These are phyloP conservation scores for Lampropteryx suffumata DNA, from an alignment of 2,888 invertebrate species.

Conservation along the genomic window DNA sequence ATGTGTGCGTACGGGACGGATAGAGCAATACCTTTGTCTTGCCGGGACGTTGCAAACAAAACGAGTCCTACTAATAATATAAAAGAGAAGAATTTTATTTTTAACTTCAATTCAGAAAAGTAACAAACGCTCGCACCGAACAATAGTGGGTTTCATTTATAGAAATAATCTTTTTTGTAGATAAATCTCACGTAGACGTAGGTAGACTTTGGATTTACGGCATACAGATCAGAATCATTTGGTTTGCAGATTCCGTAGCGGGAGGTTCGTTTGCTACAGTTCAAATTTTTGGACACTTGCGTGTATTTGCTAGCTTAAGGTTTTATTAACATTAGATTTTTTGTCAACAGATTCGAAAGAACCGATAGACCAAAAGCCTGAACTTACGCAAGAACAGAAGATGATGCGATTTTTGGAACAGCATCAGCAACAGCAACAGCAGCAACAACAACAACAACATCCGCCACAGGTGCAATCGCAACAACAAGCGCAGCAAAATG, in stretches of 20 bases:
- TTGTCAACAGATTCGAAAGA: constrained; percentile 79
- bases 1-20: constrained; percentile 78
- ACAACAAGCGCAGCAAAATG: constrained; percentile 62
- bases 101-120: constrained; percentile 81
- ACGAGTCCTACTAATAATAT: constrained; percentile 79
- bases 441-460: constrained; percentile 46
- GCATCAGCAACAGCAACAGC: constrained; percentile 61
- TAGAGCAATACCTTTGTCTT: constrained; percentile 81
- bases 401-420: constrained; percentile 76
- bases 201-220: constrained; percentile 66
- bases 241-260: constrained; percentile 56
- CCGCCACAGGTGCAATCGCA: constrained; percentile 48
- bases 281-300: constrained; percentile 22
- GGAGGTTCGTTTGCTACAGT: constrained; percentile 61
- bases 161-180: constrained; percentile 82
- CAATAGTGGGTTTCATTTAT: constrained; percentile 79
- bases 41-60: constrained; percentile 80
- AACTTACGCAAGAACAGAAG: constrained; percentile 81
- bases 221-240: constrained; percentile 68
- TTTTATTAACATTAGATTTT: constrained; percentile 29
- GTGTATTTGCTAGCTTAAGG: constrained; percentile 7
- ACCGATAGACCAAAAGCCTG: constrained; percentile 82
- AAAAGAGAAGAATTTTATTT: constrained; percentile 82
- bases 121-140: constrained; percentile 77
- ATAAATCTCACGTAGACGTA: constrained; percentile 78